Base-by-base conservation (phyloP, 2,113 vertebrate genomes). In the Mugil cephalus region DNA sequence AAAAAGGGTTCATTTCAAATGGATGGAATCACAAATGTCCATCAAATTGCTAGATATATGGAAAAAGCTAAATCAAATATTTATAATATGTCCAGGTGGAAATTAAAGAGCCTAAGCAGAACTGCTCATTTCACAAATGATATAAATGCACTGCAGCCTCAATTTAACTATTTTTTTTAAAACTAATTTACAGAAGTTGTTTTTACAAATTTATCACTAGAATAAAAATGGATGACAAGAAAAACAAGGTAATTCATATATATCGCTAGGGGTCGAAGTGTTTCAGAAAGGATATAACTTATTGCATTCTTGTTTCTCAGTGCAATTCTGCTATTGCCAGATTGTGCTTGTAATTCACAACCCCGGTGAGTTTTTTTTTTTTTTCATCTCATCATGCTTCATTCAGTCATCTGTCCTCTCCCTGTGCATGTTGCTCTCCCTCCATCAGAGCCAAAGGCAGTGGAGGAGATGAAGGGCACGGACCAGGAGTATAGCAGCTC, bases 401-500 rank as follows among this genome's bases (percentile, higher is more conserved):
- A 6, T 15, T 50, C 2, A 9, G 39, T 36, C 55, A 52, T 58
- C 15, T 17, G 6, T 21, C 15, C 47, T 13, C 46, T 67, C 36
- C 7, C 12, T 0, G 15, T 34, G 45, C 40, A 46, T 56, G 45
- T 21, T 21, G 1, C 34, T 24, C 48, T 38, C 46, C 24, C 38
- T 55, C 36, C 35, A 8, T 36, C 71, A 94, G 93, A 93, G 52
- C 39, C 60, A 9, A 93, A 89, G 30, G 70, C 52, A 0, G 76
- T 74, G 70, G 90, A 93, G 66, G 91, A 92, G 59, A 88, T 93
- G 83, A 90, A 91, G 51, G 82, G 87, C 12, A 58, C 80, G 0
- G 91, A 92, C 66, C 90, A 93, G 42, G 92, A 92, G 68, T 87
- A 91, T 84, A 92, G 88, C 83, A 79, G 91, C 1, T 19, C 84